Evolutionary conservation across 2,797 vertebrate genomes (phyloP), one percentile per base, ranked within the genome.

Genomic region (Pygocentrus nattereri): DNA sequence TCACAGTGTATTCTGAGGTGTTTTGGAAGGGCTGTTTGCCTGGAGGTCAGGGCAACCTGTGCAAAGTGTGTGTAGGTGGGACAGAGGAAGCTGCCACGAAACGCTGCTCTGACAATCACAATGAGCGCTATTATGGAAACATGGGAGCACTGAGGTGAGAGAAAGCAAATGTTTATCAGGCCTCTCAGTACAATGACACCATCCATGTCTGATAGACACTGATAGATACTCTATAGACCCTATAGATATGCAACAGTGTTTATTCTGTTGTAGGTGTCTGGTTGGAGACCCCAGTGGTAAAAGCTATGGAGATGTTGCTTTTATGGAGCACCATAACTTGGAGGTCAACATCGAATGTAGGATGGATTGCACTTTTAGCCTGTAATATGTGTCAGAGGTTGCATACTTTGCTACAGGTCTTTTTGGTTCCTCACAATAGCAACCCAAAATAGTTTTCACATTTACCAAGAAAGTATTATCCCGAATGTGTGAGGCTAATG

Each of bases 21-120:
- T 98, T 98, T 88, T 97, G 96, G 96, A 98, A 98, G 88, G 93
- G 96, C 81, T 98, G 97, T 86, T 96, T 98, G 85, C 97, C 97
- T 3, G 96, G 97, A 75, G 92, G 95, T 83, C 87, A 91, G 69
- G 93, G 94, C 31, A 95, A 91, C 82, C 91, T 97, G 52, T 98
- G 97, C 88, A 98, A 97, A 90, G 96, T 97, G 83, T 98, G 97
- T 87, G 84, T 97, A 49, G 97, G 97, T 86, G 95, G 94, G 68
- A 91, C 91, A 0, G 95, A 94, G 41, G 92, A 94, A 82, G 93
- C 94, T 68, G 89, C 94, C 19, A 93, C 93, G 82, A 97, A 95
- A 88, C 96, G 95, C 80, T 98, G 97, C 44, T 91, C 93, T 65
- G 95, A 96, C 76, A 96, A 94, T 87, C 97, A 97, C 88, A 95